Conservation (phyloP, 2,888 invertebrate species). For the Megastigmus dorsalis region DNA sequence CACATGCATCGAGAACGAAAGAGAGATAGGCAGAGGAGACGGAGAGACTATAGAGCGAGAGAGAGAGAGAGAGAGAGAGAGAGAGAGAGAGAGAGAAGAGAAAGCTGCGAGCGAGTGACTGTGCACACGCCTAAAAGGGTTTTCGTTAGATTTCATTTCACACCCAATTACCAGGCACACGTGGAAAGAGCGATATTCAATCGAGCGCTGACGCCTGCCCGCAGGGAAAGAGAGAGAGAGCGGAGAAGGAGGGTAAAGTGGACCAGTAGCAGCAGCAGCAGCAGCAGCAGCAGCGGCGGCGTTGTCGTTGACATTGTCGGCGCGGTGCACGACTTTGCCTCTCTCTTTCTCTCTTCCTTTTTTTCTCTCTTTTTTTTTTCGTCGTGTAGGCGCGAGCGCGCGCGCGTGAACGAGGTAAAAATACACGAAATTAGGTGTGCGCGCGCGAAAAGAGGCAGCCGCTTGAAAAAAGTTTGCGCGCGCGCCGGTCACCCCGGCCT, state of each 20-base stretch:
- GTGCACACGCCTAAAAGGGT: slow-evolving; percentile 74
- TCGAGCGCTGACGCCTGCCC: slow-evolving; percentile 43
- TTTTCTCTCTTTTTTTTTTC: neutral
- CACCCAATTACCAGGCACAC: slow-evolving; percentile 72
- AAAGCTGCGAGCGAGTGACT: slow-evolving; percentile 61
- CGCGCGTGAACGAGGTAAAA: slow-evolving; percentile 34
- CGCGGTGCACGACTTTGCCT: no score
- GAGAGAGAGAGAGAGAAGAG: slow-evolving; percentile 53
- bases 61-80: slow-evolving; percentile 39
- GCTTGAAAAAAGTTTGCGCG: no score
- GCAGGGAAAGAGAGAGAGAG: neutral
- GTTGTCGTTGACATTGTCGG: slow-evolving; percentile 32
- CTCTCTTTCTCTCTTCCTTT: neutral
- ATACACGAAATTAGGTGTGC: slow-evolving; percentile 37
- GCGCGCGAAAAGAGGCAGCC: neutral
- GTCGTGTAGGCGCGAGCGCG: neutral
- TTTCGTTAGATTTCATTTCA: slow-evolving; percentile 75
- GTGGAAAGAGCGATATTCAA: slow-evolving; percentile 58
- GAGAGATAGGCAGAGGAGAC: no score
- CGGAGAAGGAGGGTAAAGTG: slow-evolving; percentile 16
- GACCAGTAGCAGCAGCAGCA: neutral
- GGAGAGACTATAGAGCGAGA: slow-evolving; percentile 27
- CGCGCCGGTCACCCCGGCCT: no score
- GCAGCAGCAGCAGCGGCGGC: neutral
- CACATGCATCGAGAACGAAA: no score